Evolutionary conservation across 2,888 invertebrate genomes (phyloP).

Genomic region (Operophtera brumata): DNA sequence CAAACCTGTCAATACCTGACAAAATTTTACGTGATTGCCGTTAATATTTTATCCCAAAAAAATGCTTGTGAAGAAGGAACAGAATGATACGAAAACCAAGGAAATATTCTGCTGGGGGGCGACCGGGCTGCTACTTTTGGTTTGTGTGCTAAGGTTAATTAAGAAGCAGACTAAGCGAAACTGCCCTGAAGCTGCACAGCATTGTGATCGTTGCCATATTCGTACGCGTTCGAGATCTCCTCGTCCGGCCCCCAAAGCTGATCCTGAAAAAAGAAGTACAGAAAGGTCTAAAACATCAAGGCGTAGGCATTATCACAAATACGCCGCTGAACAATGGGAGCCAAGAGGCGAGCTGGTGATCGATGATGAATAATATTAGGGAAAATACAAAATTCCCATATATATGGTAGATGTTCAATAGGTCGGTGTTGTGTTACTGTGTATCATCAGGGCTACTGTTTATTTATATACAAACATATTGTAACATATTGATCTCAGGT

Average conservation of each 20-base stretch:
- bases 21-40: constrained; percentile 16
- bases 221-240: too few relatives aligned
- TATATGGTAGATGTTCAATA: neutral
- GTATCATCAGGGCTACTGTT: constrained; percentile 5
- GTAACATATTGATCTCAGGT: constrained; percentile 8
- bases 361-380: constrained; percentile 28
- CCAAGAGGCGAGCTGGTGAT: constrained; percentile 31
- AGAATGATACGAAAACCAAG: constrained; percentile 38
- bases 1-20: constrained; percentile 4
- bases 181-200: neutral
- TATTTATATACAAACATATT: constrained; percentile 5
- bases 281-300: constrained; percentile 35
- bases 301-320: constrained; percentile 42
- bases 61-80: constrained; percentile 52
- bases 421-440: constrained; percentile 8
- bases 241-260: too few relatives aligned
- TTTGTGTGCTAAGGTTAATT: constrained; percentile 45
- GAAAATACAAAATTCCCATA: neutral
- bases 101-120: constrained; percentile 45
- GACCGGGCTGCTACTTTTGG: constrained; percentile 39
- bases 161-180: constrained; percentile 31
- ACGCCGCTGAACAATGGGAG: constrained; percentile 43
- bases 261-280: too few relatives aligned
- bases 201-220: neutral
- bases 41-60: constrained; percentile 18